Percentiles rank a stretch among this genome's conserved stretches.
These are phyloP conservation scores for Ganaspis sp. DNA, from an alignment of 1,140 invertebrate genomes.

Conservation along the genomic window DNA sequence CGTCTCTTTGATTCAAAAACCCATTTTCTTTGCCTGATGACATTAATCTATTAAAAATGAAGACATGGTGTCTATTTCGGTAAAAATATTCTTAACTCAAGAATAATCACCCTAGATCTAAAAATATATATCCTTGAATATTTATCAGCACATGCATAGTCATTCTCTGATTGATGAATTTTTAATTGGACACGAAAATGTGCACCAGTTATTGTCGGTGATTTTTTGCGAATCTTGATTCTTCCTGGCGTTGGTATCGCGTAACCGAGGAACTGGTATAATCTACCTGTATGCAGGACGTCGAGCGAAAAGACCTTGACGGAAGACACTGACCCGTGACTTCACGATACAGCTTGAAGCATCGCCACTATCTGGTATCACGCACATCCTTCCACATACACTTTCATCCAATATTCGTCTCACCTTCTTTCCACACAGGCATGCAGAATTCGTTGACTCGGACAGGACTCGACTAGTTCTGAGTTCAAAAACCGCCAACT, in stretches of 20 bases:
- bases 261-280: slow-evolving; percentile 11
- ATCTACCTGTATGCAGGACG: slow-evolving; percentile 25
- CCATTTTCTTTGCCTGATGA: no score
- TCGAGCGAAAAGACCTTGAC: slow-evolving; percentile 24
- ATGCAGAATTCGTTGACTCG: background rate
- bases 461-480: background rate
- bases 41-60: no score
- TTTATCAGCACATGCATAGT: no score
- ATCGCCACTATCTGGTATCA: slow-evolving; percentile 26
- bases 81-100: no score
- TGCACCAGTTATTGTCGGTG: background rate
- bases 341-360: slow-evolving; percentile 17
- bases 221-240: slow-evolving; percentile 5
- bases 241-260: slow-evolving; percentile 16
- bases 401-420: slow-evolving; percentile 23
- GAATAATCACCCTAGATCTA: no score
- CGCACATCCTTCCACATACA: slow-evolving; percentile 22
- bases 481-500: background rate
- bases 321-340: slow-evolving; percentile 25
- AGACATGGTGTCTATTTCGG: no score
- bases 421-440: slow-evolving; percentile 4
- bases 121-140: no score
- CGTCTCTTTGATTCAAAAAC: no score
- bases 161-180: no score
- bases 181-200: no score